phyloP scores from a whole-genome alignment of 2,113 vertebrate genomes.

The Neopipo cinnamomea region DNA sequence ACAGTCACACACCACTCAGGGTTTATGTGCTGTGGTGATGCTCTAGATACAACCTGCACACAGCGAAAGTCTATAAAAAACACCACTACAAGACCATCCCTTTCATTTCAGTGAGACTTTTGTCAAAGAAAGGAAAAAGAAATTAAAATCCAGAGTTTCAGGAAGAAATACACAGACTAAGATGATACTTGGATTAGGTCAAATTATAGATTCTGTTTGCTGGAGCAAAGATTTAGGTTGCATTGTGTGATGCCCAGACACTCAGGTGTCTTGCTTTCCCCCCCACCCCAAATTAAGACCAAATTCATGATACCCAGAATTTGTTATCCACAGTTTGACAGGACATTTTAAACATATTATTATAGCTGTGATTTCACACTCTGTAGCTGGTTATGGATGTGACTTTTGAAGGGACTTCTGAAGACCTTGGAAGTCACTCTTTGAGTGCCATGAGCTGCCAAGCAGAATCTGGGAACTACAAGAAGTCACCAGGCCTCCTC shows the following conservation, averaged over 20 bases:
- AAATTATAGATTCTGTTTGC: background rate
- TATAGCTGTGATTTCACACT: too few species aligned
- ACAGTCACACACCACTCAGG: background rate
- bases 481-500: background rate
- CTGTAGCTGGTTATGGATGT: too few species aligned
- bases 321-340: too few species aligned
- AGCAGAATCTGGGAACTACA: background rate
- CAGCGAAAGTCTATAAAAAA: background rate
- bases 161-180: background rate
- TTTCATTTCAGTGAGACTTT: background rate
- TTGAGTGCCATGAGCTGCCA: background rate
- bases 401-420: background rate
- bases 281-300: too few species aligned
- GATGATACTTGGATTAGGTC: background rate
- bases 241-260: accelerated
- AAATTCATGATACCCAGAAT: too few species aligned
- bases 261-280: background rate
- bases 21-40: background rate
- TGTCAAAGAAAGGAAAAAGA: background rate
- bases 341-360: too few species aligned
- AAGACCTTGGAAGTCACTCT: background rate
- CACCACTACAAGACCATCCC: background rate
- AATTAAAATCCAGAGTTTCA: background rate
- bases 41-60: background rate
- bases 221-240: background rate